Percentiles rank a stretch among this genome's conserved stretches.
These are phyloP conservation scores for Mythimna lalbum DNA, from an alignment of 2,888 invertebrate species.

Conservation along the genomic window DNA sequence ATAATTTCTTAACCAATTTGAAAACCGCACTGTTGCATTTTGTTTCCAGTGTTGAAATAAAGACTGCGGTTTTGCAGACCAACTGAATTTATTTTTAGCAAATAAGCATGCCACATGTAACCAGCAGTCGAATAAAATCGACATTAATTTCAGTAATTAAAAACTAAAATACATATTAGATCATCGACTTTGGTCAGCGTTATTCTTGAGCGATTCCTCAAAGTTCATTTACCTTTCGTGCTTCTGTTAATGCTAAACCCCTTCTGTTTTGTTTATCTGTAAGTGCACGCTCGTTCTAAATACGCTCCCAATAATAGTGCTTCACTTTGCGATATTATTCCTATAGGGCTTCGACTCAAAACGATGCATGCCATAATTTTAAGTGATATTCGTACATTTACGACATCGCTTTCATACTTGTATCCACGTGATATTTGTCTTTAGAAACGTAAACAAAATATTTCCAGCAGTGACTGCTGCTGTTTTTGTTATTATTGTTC, in stretches of 20 bases:
- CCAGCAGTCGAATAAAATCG: neutral
- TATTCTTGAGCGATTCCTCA: slow-evolving; percentile 54
- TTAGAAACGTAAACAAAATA: slow-evolving; percentile 50
- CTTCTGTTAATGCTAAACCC: slow-evolving; percentile 65
- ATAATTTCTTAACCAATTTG: slow-evolving; percentile 38
- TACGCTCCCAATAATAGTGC: slow-evolving; percentile 70
- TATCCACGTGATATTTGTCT: slow-evolving; percentile 40
- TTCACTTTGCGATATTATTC: slow-evolving; percentile 64
- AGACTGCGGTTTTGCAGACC: slow-evolving; percentile 28
- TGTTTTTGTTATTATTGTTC: slow-evolving; percentile 46
- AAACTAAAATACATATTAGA: slow-evolving; percentile 40
- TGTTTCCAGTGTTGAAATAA: neutral
- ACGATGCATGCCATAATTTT: slow-evolving; percentile 39
- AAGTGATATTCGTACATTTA: slow-evolving; percentile 36
- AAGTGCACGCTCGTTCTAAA: slow-evolving; percentile 78
- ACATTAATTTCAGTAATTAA: slow-evolving; percentile 17
- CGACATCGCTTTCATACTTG: slow-evolving; percentile 48
- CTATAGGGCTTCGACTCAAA: slow-evolving; percentile 52
- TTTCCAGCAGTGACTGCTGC: slow-evolving; percentile 48
- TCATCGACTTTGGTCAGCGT: slow-evolving; percentile 56
- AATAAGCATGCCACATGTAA: neutral
- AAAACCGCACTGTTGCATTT: slow-evolving; percentile 38
- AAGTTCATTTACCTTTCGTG: slow-evolving; percentile 72
- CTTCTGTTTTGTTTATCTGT: slow-evolving; percentile 77
- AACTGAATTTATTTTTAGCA: slow-evolving; percentile 17